Conservation (phyloP, 2,888 invertebrate species). For the Mylabris sibirica region DNA sequence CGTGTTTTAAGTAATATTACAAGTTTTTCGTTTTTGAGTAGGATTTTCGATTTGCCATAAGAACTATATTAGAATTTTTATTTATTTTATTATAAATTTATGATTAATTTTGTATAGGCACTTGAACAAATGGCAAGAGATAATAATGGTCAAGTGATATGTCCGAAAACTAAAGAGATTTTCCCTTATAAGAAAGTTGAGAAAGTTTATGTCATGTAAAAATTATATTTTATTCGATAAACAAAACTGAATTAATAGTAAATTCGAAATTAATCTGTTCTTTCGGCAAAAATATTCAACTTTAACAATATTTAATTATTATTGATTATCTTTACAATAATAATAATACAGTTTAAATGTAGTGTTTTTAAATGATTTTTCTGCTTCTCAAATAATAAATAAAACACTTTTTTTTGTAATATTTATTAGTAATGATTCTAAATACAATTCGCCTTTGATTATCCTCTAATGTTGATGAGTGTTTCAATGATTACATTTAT, state of each 20-base stretch:
- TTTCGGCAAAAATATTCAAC: background rate
- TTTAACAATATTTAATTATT: constrained; percentile 2
- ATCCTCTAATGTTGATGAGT: background rate
- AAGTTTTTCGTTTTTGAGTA: no score
- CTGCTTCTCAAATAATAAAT: background rate
- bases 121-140: constrained; percentile 88
- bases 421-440: background rate
- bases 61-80: no score
- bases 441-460: background rate
- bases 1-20: no score
- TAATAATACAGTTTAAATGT: background rate
- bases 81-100: no score
- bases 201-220: constrained; percentile 97
- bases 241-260: background rate
- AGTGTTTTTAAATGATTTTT: background rate
- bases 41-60: no score
- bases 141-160: constrained; percentile 90
- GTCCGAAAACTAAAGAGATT: constrained; percentile 93
- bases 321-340: background rate
- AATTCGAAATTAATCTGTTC: background rate
- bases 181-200: constrained; percentile 91
- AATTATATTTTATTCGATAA: constrained; percentile 23
- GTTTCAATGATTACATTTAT: background rate
- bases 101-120: constrained; percentile 69
- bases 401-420: constrained; percentile 2